Conservation (phyloP, 1,140 invertebrate species). For the Hyles vespertilio region DNA sequence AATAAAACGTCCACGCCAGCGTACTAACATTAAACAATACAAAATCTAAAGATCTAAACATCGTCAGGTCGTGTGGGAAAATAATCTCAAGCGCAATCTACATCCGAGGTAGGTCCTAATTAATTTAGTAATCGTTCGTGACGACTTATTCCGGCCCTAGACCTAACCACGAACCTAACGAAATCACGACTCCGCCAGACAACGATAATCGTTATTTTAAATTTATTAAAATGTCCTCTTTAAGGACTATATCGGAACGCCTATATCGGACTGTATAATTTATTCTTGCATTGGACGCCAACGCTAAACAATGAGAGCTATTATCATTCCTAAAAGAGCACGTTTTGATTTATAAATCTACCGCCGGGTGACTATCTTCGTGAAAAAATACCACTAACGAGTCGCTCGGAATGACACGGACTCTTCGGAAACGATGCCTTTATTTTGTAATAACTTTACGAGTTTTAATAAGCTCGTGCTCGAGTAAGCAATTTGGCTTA, state of each 20-base stretch:
- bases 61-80: slow-evolving; percentile 67
- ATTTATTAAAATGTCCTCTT: slow-evolving; percentile 74
- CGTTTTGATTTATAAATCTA: slow-evolving; percentile 25
- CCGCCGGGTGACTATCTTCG: no score
- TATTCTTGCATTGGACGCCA: slow-evolving; percentile 56
- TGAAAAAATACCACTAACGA: no score
- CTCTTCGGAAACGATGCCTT: no score
- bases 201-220: slow-evolving; percentile 75
- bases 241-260: slow-evolving; percentile 66
- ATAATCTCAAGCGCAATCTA: slow-evolving; percentile 70
- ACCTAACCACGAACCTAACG: slow-evolving; percentile 66
- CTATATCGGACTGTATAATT: slow-evolving; percentile 72
- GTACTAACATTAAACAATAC: slow-evolving; percentile 41
- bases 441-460: no score
- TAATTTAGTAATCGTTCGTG: slow-evolving; percentile 75
- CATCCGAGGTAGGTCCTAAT: slow-evolving; percentile 69
- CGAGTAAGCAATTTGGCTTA: no score
- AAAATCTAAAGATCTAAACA: slow-evolving; percentile 57
- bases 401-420: no score
- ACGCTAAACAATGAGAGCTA: slow-evolving; percentile 60
- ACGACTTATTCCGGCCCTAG: slow-evolving; percentile 69
- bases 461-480: no score
- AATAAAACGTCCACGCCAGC: no score
- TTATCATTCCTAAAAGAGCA: slow-evolving; percentile 35
- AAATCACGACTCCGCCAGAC: slow-evolving; percentile 70